These are phyloP conservation scores for Helleia helle DNA, from an alignment of 2,888 invertebrate species.

Conservation along the genomic window DNA sequence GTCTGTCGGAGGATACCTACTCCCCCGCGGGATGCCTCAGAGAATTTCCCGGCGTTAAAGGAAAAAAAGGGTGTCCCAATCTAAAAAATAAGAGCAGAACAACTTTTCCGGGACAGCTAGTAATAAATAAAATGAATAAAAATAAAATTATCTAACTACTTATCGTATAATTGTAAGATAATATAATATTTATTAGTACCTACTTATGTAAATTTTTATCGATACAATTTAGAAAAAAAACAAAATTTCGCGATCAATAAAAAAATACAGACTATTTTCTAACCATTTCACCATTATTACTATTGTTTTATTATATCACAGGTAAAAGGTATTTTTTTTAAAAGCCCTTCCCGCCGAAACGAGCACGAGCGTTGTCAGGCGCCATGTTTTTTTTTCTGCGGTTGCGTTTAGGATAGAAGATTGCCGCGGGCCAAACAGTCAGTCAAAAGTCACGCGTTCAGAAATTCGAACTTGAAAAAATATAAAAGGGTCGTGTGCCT, in stretches of 20 bases:
- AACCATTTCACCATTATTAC: slow-evolving; percentile 30
- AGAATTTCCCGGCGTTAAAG: too few species aligned
- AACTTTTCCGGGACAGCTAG: too few species aligned
- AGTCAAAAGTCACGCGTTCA: slow-evolving; percentile 70
- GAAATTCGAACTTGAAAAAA: slow-evolving; percentile 36
- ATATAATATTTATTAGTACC: too few species aligned
- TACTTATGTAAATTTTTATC: too few species aligned
- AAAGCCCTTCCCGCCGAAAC: slow-evolving; percentile 50
- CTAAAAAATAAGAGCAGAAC: too few species aligned
- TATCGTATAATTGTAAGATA: too few species aligned
- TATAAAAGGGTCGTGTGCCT: slow-evolving; percentile 37
- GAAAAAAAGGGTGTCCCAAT: too few species aligned
- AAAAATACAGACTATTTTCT: slow-evolving; percentile 18
- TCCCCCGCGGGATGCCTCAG: too few species aligned
- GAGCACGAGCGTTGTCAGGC: slow-evolving; percentile 30
- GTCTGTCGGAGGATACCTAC: too few species aligned
- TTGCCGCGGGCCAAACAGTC: slow-evolving; percentile 62
- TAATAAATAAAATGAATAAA: too few species aligned
- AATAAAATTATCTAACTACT: too few species aligned
- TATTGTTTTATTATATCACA: slow-evolving; percentile 47
- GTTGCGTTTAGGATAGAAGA: slow-evolving; percentile 52
- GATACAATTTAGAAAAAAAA: too few species aligned
- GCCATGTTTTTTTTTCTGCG: slow-evolving; percentile 52
- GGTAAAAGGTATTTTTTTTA: slow-evolving; percentile 58
- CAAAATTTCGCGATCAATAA: slow-evolving; percentile 24